phyloP scores from a whole-genome alignment of 1,140 invertebrate species.

The Halictus rubicundus region DNA sequence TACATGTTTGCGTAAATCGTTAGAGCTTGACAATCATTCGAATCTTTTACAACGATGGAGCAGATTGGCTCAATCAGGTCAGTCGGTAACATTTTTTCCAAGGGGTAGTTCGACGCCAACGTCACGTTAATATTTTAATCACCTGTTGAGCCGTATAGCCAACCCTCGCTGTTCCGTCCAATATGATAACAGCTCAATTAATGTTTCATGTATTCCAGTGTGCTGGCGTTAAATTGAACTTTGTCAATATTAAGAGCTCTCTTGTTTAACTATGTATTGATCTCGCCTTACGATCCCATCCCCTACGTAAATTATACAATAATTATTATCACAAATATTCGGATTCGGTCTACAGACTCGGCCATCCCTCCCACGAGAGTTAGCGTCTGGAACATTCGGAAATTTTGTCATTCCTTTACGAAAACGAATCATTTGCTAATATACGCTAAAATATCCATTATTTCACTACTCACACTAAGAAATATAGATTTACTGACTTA shows the following conservation, averaged over 20 bases:
- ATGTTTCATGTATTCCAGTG: not conserved
- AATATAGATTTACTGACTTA: too few species aligned
- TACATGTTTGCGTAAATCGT: too few species aligned
- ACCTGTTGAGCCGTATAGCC: slow-evolving; percentile 41
- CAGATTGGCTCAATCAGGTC: too few species aligned
- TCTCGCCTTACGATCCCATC: not conserved
- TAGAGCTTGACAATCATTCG: too few species aligned
- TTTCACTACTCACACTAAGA: too few species aligned
- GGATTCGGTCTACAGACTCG: not conserved
- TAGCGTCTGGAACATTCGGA: too few species aligned
- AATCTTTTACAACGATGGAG: not conserved
- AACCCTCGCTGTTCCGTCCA: not conserved
- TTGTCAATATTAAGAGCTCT: not conserved
- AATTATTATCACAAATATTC: not conserved
- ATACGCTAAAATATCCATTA: too few species aligned
- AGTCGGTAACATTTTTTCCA: not conserved
- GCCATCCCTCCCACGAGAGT: too few species aligned
- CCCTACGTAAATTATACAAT: not conserved
- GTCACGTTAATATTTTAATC: slow-evolving; percentile 47
- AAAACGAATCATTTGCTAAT: too few species aligned
- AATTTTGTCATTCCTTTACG: too few species aligned
- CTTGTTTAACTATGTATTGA: not conserved
- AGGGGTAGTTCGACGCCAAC: not conserved
- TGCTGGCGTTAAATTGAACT: not conserved
- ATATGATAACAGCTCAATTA: slow-evolving; percentile 26